A percentile compares a stretch with the other conserved stretches of the same genome.
Evolutionary conservation across 2,797 vertebrate species (phyloP).

Genomic region (Valencia hispanica): DNA sequence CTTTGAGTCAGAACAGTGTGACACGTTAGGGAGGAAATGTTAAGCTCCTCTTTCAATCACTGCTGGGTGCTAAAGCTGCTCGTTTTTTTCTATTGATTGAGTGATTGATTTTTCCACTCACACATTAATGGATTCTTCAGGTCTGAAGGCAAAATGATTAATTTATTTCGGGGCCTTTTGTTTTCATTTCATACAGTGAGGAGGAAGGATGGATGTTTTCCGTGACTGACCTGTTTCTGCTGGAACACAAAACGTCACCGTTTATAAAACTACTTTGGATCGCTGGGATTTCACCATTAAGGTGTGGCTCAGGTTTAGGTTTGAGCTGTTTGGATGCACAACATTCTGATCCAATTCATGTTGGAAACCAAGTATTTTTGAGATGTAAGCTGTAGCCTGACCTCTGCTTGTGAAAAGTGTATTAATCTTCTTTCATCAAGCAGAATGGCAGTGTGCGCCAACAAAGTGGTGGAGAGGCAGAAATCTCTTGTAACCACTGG

Average conservation of each 20-base stretch:
- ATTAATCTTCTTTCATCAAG: neutral
- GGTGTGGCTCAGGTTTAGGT: neutral
- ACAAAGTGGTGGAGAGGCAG: neutral
- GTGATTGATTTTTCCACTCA: constrained; percentile 46
- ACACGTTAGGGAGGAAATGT: constrained; percentile 8
- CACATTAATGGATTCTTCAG: constrained; percentile 44
- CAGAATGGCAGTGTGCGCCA: neutral
- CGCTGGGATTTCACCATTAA: constrained; percentile 17
- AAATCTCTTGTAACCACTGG: neutral
- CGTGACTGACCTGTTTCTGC: constrained; percentile 32
- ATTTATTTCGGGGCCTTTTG: constrained; percentile 5
- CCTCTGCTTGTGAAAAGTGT: neutral
- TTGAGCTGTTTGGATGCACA: neutral
- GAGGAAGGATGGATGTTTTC: neutral
- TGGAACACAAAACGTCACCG: constrained; percentile 16
- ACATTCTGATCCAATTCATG: constrained; percentile 4
- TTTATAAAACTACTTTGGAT: constrained; percentile 11
- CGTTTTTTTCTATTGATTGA: constrained; percentile 34
- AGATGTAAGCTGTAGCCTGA: neutral
- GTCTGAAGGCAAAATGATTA: constrained; percentile 37
- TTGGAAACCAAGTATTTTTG: neutral
- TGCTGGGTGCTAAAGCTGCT: constrained; percentile 11
- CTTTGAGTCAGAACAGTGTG: neutral
- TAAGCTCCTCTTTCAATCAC: constrained; percentile 20
- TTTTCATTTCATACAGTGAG: constrained; percentile 4